phyloP scores from a whole-genome alignment of 2,797 vertebrate species.

The Anguilla pacifica region DNA sequence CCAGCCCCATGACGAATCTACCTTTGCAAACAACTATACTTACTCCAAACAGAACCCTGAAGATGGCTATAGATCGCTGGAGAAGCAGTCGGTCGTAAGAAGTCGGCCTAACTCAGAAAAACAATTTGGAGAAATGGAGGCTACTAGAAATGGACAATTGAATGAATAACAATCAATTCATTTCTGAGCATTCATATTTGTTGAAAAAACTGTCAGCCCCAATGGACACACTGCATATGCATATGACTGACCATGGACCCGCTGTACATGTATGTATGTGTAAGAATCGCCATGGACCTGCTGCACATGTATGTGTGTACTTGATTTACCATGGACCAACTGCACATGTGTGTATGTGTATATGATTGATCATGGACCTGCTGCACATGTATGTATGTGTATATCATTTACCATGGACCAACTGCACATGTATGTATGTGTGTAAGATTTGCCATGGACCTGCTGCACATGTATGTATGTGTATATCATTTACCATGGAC shows the following conservation, averaged over 20 bases:
- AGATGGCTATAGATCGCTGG: constrained; percentile 85
- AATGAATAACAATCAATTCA: background rate
- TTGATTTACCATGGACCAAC: background rate
- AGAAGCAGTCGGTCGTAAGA: constrained; percentile 50
- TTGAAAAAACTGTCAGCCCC: background rate
- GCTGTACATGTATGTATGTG: too few species aligned
- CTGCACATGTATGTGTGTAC: too few species aligned
- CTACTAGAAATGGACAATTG: background rate
- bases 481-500: too few species aligned
- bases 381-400: background rate
- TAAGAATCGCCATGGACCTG: too few species aligned
- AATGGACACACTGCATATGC: background rate
- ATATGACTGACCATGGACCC: background rate
- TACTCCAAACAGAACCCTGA: constrained; percentile 82
- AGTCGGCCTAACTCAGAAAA: background rate
- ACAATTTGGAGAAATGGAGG: background rate
- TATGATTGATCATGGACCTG: background rate
- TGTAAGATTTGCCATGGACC: background rate
- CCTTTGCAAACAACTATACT: constrained; percentile 74
- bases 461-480: background rate
- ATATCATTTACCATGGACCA: background rate
- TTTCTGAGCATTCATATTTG: background rate
- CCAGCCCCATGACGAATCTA: constrained; percentile 89
- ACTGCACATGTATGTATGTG: background rate
- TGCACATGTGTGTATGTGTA: background rate